Evolutionary conservation across 2,113 vertebrate genomes (phyloP), one percentile per base, ranked within the genome.

Genomic region (Beaufortia kweichowensis): DNA sequence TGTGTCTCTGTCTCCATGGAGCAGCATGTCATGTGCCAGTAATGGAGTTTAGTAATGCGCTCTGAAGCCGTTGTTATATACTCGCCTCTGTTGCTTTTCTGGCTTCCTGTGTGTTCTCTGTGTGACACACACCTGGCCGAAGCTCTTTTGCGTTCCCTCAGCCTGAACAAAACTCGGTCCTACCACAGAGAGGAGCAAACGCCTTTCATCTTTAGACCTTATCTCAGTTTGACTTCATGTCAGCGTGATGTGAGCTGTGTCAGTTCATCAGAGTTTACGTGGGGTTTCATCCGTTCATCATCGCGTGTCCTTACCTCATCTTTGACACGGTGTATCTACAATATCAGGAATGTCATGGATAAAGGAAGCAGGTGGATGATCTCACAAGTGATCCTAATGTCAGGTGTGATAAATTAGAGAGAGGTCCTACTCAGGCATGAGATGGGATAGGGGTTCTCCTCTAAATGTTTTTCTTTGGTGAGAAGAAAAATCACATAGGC

Each of bases 71-170:
- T 69, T 73, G 71, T 60, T 43, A 23, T 75, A 56, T 63, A 53
- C 76, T 78, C 59, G 62, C 56, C 55, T 86, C 29, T 88, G 84
- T 84, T 83, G 71, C 88, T 84, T 77, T 77, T 56, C 70, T 84
- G 64, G 79, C 78, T 91, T 92, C 90, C 90, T 91, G 87, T 90
- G 83, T 85, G 86, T 84, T 81, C 82, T 73, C 81, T 85, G 86
- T 87, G 28, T 29, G 85, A 87, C 83, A 83, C 85, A 88, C 89
- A 91, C 87, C 88, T 91, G 90, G 68, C 75, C 74, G 46, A 19
- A 75, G 23, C 87, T 84, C 86, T 87, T 88, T 86, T 84, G 86
- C 86, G 86, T 63, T 73, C 79, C 77, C 43, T 79, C 84, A 87
- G 88, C 86, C 86, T 90, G 85, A 85, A 85, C 81, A 85, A 84